Evolutionary conservation across 2,888 invertebrate species (phyloP), one percentile per base, ranked within the genome.

Genomic region (Dysmachus trigonus): DNA sequence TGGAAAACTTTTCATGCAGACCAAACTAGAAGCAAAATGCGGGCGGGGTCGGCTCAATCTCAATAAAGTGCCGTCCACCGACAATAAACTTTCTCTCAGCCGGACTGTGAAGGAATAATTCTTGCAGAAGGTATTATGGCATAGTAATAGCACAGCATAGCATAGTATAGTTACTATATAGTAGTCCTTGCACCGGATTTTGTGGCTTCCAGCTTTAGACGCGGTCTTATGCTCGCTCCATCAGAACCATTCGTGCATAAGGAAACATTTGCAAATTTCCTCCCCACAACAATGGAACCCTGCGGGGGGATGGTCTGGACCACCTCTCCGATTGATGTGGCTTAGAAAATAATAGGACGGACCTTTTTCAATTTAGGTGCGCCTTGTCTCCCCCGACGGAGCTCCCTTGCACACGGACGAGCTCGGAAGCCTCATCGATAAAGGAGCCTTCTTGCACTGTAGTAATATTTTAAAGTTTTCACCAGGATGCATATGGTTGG

Each of bases 341-440:
- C 22, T 33, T 47, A 47, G 77, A 31, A 41, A 77, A 77, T 77
- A 77, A 77, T 77, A 31, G 41, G 77, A 47, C 30, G 27, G 30
- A 77, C 77, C 47, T 47, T 77, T 47, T 31, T 77, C 77, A 47
- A 77, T 77, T 77, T 77, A 77, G 77, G 51, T 77, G 30, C 30
- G 27, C 47, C 35, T 76, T 22, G 35, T 76, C 38, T 47, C 47
- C 27, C 22, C 15, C 27, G 76, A 38, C 27, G 27, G 27, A 22
- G 38, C 33, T 1, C 41, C 41, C 76, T 41, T 77, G 47, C 77
- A 77, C 77, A 77, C 47, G 77, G 77, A 13, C 30, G 77, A 47
- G 47, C 30, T 47, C 35, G 35, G 77, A 77, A 77, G 30, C 38
- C 22, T 3, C 38, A 13, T 30, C 47, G 10, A 62, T 62, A 62